phyloP scores from a whole-genome alignment of 2,888 invertebrate species.

The Coenonympha arcania region DNA sequence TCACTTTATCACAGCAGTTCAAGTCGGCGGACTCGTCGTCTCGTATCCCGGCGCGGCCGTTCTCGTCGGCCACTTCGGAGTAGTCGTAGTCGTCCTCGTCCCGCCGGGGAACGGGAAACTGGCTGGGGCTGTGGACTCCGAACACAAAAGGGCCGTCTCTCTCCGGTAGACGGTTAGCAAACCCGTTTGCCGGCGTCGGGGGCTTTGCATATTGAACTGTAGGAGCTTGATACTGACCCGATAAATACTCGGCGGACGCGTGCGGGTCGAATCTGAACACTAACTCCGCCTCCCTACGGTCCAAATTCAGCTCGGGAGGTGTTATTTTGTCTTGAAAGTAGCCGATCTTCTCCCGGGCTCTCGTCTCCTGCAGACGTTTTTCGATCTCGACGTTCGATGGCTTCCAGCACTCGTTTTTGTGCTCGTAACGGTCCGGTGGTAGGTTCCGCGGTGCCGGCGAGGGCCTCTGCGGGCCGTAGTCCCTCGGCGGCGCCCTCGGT shows the following conservation, averaged over 20 bases:
- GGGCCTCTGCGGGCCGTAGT: conserved; percentile 55
- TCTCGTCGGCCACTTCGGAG: conserved; percentile 65
- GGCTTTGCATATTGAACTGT: conserved; percentile 64
- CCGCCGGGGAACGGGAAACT: conserved; percentile 58
- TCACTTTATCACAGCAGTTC: conserved; percentile 73
- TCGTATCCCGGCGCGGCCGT: conserved; percentile 54
- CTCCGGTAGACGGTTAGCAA: conserved; percentile 57
- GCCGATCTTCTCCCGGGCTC: conserved; percentile 64
- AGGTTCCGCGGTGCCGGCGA: conserved; percentile 52
- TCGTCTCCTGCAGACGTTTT: conserved; percentile 57
- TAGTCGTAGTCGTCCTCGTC: conserved; percentile 69
- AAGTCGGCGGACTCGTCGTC: conserved; percentile 62
- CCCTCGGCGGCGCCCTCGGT: conserved; percentile 64
- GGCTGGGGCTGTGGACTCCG: conserved; percentile 73
- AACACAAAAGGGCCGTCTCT: conserved; percentile 77
- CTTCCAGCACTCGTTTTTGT: conserved; percentile 64
- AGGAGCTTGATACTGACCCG: conserved; percentile 62
- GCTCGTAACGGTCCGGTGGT: conserved; percentile 48
- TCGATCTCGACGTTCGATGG: conserved; percentile 69
- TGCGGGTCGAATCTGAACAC: conserved; percentile 68
- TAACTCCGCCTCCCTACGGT: conserved; percentile 64
- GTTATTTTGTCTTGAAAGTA: conserved; percentile 69
- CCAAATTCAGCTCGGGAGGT: conserved; percentile 59
- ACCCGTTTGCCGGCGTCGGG: conserved; percentile 63
- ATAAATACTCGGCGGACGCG: conserved; percentile 61